These are phyloP conservation scores for Fulmarus glacialis DNA, from an alignment of 2,113 vertebrate genomes.

Conservation along the genomic window DNA sequence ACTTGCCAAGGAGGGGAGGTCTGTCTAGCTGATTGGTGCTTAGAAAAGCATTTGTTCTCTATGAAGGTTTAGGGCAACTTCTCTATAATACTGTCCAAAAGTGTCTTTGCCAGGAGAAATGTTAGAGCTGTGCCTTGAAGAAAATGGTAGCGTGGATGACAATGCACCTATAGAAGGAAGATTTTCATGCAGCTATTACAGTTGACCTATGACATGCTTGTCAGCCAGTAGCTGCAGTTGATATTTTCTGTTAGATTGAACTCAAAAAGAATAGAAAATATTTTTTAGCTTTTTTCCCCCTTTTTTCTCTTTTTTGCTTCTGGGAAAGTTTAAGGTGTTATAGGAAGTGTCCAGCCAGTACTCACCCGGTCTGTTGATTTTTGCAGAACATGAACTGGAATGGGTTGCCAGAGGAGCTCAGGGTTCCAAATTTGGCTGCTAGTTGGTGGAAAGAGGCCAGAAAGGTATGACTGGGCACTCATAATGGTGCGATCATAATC, in stretches of 20 bases:
- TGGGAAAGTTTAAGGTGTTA: not conserved
- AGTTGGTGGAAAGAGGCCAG: constrained; percentile 85
- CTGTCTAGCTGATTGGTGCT: not conserved
- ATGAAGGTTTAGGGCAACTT: not conserved
- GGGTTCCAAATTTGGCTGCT: constrained; percentile 75
- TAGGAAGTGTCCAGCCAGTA: not conserved
- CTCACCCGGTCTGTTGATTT: constrained; percentile 80
- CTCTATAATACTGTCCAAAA: not conserved
- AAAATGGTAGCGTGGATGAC: not conserved
- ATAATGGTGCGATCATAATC: constrained; percentile 92
- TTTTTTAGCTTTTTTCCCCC: not conserved
- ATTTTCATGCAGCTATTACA: not conserved
- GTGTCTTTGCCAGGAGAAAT: not conserved
- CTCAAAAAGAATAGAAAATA: not conserved
- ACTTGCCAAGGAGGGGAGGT: not conserved
- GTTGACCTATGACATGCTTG: not conserved
- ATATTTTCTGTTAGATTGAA: not conserved
- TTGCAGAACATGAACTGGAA: constrained; percentile 87
- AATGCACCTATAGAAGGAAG: not conserved
- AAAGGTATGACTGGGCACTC: constrained; percentile 87
- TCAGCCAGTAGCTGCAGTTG: not conserved
- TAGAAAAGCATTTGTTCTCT: not conserved
- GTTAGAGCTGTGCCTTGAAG: not conserved
- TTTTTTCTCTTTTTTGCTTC: not conserved
- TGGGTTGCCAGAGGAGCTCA: constrained; percentile 84